Evolutionary conservation across 2,888 invertebrate genomes (phyloP).

Genomic region (Papilio gigon): DNA sequence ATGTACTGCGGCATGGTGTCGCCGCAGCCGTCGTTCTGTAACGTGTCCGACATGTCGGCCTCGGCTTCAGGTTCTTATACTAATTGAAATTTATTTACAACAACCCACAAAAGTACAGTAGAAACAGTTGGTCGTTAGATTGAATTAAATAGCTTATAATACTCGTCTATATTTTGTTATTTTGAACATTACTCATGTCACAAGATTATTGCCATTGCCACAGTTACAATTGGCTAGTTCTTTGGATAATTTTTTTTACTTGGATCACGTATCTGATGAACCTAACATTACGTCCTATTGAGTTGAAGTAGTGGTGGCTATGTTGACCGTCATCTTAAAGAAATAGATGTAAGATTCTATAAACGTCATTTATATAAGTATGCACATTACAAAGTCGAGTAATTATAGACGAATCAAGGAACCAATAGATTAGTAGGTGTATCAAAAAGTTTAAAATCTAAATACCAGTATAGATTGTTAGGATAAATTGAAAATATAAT

Average conservation of each 20-base stretch:
- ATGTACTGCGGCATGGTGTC: conserved; percentile 78
- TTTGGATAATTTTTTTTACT: background rate
- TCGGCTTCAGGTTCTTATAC: conserved; percentile 68
- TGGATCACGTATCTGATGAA: too few relatives aligned
- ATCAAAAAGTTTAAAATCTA: background rate
- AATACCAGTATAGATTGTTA: background rate
- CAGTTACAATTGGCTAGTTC: background rate
- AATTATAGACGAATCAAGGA: background rate
- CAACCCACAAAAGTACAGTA: background rate
- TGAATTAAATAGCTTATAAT: background rate
- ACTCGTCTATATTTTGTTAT: background rate
- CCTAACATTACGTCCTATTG: too few relatives aligned
- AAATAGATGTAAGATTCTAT: background rate
- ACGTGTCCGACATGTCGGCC: conserved; percentile 74
- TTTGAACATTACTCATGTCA: background rate
- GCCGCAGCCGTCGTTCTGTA: conserved; percentile 77
- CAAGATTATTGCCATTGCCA: background rate
- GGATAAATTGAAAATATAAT: background rate
- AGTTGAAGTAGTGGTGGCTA: background rate
- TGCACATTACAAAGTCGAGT: background rate
- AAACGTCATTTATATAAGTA: background rate
- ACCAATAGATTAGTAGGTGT: background rate
- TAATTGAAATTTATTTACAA: background rate
- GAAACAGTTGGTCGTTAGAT: background rate
- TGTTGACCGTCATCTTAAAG: background rate